phyloP scores from a whole-genome alignment of 1,140 invertebrate species.

The Geopemphigus sp. region DNA sequence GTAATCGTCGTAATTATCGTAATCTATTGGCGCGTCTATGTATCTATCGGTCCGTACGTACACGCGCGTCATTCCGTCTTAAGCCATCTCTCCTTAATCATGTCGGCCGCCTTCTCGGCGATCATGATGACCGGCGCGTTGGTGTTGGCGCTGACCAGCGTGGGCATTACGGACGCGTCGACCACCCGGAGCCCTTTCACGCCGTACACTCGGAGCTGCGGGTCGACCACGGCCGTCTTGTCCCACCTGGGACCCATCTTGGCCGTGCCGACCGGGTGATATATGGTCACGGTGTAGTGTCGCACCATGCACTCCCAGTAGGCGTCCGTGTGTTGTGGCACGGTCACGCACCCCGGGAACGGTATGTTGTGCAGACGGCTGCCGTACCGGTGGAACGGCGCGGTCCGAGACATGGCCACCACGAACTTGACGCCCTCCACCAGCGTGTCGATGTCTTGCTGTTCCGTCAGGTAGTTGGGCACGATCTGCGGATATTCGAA shows the following conservation, averaged over 20 bases:
- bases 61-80: not conserved
- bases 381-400: slow-evolving; percentile 67
- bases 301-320: slow-evolving; percentile 84
- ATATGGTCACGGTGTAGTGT: slow-evolving; percentile 75
- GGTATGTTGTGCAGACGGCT: slow-evolving; percentile 66
- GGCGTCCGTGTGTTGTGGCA: slow-evolving; percentile 66
- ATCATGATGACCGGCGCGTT: slow-evolving; percentile 84
- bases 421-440: slow-evolving; percentile 81
- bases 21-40: not conserved
- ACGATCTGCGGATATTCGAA: slow-evolving; percentile 88
- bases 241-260: slow-evolving; percentile 91
- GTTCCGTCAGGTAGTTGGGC: slow-evolving; percentile 84
- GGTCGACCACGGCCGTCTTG: slow-evolving; percentile 81
- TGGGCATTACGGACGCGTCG: slow-evolving; percentile 85
- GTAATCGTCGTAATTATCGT: not conserved
- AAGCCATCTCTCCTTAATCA: slow-evolving; percentile 77
- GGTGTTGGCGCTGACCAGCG: slow-evolving; percentile 77
- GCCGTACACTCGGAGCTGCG: slow-evolving; percentile 75
- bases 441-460: slow-evolving; percentile 73
- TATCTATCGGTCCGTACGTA: not conserved
- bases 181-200: slow-evolving; percentile 75
- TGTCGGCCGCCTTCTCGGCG: slow-evolving; percentile 76
- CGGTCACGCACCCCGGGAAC: slow-evolving; percentile 69
- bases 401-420: slow-evolving; percentile 70
- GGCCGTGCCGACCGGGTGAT: slow-evolving; percentile 85